A percentile compares a stretch with the other conserved stretches of the same genome.
phyloP scores from a whole-genome alignment of 2,888 invertebrate species.

The Dromius quadrimaculatus region DNA sequence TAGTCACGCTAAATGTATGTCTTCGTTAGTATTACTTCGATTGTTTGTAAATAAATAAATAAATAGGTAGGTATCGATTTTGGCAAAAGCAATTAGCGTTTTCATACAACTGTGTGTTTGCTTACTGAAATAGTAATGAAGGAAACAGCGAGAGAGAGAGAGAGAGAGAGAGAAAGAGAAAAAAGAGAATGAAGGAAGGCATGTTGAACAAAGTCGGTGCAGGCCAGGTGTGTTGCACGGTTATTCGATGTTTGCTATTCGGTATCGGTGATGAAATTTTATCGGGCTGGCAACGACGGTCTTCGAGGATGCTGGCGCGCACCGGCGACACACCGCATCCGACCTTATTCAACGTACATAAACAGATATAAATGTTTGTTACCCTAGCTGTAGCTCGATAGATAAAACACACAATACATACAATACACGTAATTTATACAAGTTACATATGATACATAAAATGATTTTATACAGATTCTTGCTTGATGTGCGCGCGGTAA shows the following conservation, averaged over 20 bases:
- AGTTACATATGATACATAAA: slow-evolving; percentile 61
- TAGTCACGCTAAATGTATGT: slow-evolving; percentile 47
- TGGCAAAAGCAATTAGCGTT: slow-evolving; percentile 47
- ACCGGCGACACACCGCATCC: slow-evolving; percentile 32
- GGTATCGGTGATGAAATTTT: slow-evolving; percentile 5
- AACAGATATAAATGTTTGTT: slow-evolving; percentile 44
- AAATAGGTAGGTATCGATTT: slow-evolving; percentile 51
- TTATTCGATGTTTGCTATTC: slow-evolving; percentile 15
- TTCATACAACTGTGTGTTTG: slow-evolving; percentile 39
- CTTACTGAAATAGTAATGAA: slow-evolving; percentile 53
- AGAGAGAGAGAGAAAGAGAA: slow-evolving; percentile 50
- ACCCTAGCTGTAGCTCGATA: slow-evolving; percentile 48
- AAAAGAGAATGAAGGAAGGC: slow-evolving; percentile 52
- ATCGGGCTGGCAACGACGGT: slow-evolving; percentile 54
- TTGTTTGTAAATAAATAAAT: slow-evolving; percentile 54
- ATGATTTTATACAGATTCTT: slow-evolving; percentile 54
- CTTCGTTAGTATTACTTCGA: slow-evolving; percentile 42
- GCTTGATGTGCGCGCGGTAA: slow-evolving; percentile 40
- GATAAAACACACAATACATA: slow-evolving; percentile 52
- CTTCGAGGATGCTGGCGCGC: slow-evolving; percentile 60
- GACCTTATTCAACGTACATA: slow-evolving; percentile 38
- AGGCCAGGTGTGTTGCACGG: slow-evolving; percentile 15
- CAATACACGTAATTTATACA: slow-evolving; percentile 59
- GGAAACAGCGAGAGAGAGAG: slow-evolving; percentile 49
- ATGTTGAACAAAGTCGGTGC: slow-evolving; percentile 35